A percentile compares a stretch with the other conserved stretches of the same genome.
Conservation (phyloP, 2,797 vertebrate genomes). For the Spea hammondii region DNA sequence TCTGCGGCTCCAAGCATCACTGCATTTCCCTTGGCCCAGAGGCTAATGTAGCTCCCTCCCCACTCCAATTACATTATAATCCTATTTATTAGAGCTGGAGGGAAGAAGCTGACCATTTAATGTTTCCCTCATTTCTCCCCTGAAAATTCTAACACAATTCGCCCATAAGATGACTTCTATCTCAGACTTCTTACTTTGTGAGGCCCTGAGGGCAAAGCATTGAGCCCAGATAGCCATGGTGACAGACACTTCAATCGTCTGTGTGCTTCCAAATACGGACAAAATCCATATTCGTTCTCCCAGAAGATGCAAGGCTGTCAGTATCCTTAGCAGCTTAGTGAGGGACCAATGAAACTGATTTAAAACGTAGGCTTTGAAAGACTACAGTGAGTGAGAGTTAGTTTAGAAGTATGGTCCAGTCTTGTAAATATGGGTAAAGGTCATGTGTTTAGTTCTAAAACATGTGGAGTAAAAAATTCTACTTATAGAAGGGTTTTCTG, state of each 20-base stretch:
- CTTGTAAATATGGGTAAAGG: no score
- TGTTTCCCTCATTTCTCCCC: slow-evolving; percentile 15
- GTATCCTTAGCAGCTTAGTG: background rate
- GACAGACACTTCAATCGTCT: slow-evolving; percentile 18
- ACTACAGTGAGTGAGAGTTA: no score
- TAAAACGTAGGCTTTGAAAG: background rate
- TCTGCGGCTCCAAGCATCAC: background rate
- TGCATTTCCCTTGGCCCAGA: background rate
- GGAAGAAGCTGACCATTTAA: slow-evolving; percentile 5
- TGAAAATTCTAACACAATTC: slow-evolving; percentile 3
- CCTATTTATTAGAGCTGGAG: slow-evolving; percentile 21
- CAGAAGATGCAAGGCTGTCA: background rate
- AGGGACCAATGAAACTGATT: background rate
- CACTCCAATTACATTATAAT: slow-evolving; percentile 39
- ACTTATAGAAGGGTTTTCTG: no score
- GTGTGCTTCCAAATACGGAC: background rate
- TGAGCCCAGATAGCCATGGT: background rate
- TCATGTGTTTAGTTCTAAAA: no score
- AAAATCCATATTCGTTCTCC: slow-evolving; percentile 10
- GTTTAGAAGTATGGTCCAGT: no score
- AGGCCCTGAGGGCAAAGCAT: slow-evolving; percentile 3
- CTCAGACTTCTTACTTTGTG: background rate
- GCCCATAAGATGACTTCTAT: background rate
- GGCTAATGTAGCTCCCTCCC: slow-evolving; percentile 8
- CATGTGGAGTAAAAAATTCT: no score